Conservation (phyloP, 2,888 invertebrate species). For the Cryptocephalus primarius region DNA sequence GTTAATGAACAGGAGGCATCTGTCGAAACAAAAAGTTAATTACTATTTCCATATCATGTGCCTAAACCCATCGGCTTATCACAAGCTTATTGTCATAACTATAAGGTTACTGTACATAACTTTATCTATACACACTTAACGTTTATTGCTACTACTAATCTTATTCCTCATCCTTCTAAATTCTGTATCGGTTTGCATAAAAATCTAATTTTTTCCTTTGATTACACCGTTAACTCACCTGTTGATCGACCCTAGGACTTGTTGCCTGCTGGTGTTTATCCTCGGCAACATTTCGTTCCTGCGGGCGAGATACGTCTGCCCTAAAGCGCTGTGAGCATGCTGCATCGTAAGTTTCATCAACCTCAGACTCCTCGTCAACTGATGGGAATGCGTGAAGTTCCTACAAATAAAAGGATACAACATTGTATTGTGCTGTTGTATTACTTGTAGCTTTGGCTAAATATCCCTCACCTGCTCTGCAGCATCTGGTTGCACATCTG, state of each 20-base stretch:
- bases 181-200: too few species aligned
- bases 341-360: slow-evolving; percentile 29
- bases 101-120: too few species aligned
- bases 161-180: too few species aligned
- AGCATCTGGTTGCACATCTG: slow-evolving; percentile 32
- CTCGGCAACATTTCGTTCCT: slow-evolving; percentile 28
- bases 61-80: too few species aligned
- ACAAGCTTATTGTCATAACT: too few species aligned
- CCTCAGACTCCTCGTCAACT: slow-evolving; percentile 28
- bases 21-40: too few species aligned
- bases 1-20: too few species aligned
- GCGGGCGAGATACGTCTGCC: slow-evolving; percentile 28
- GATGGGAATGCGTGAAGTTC: slow-evolving; percentile 20
- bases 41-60: too few species aligned
- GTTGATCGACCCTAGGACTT: slow-evolving; percentile 21
- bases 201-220: too few species aligned
- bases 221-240: slow-evolving; percentile 5
- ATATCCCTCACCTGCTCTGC: slow-evolving; percentile 18
- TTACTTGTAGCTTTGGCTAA: not conserved
- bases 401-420: slow-evolving; percentile 1
- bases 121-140: too few species aligned
- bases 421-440: not conserved
- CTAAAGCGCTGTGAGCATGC: slow-evolving; percentile 26
- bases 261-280: slow-evolving; percentile 18
- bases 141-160: too few species aligned